Evolutionary conservation across 2,888 invertebrate genomes (phyloP), one percentile per base, ranked within the genome.

Genomic region (Blera fallax): DNA sequence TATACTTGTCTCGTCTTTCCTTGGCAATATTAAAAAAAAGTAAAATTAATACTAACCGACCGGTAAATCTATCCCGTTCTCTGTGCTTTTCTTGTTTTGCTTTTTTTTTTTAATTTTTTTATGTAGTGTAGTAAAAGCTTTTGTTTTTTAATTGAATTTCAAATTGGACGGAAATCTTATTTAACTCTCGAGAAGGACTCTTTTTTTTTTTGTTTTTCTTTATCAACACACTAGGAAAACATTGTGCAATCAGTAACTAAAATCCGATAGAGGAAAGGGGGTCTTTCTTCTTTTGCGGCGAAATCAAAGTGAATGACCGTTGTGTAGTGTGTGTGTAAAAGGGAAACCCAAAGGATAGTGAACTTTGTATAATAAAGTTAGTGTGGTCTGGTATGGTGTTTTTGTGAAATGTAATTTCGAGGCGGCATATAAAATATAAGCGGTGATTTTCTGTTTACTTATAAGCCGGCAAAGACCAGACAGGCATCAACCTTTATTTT

Each of bases 251-350:
- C 27, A 3, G 1, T 45, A 18, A 32, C 6, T 3, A 32, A 34
- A 52, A 73, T 34, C 16, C 21, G 16, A 48, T 16, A 62, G 11
- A 34, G 7, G 24, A 56, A 8, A 48, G 18, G 48, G 24, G 24
- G 2, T 24, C 4, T 10, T 18, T 29, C 45, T 67, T 10, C 10
- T 29, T 50, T 67, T 56, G 52, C 62, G 60, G 43, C 48, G 21
- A 79, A 50, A 65, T 48, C 29, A 58, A 64, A 60, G 77, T 69
- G 79, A 32, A 80, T 79, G 64, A 80, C 79, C 79, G 77, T 32
- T 40, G 27, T 74, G 48, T n/a, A n/a, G n/a, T n/a, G 11, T 32
- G 16, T 48, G 48, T 5, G 27, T 65, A n/a, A 27, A 27, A 50
- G 2, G 6, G n/a, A 50, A 5, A 11, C 4, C 50, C n/a, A 43